A percentile compares a stretch with the other conserved stretches of the same genome.
These are phyloP conservation scores for Temnothorax nylanderi DNA, from an alignment of 1,140 invertebrate species.

Conservation along the genomic window DNA sequence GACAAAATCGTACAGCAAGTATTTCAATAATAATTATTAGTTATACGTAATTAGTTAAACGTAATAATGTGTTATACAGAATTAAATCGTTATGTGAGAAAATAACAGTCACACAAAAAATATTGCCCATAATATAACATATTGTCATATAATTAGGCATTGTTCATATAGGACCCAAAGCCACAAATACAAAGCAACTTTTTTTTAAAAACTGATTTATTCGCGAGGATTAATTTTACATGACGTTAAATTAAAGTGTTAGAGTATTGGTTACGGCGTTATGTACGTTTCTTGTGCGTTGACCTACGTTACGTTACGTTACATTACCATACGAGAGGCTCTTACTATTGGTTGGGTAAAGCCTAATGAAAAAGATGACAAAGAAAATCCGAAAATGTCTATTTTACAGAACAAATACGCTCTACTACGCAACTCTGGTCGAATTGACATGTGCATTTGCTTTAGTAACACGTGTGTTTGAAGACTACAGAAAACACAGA, in stretches of 20 bases:
- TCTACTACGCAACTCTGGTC: conserved; percentile 49
- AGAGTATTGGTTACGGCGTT: too few species aligned
- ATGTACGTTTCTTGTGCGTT: too few species aligned
- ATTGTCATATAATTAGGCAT: not conserved
- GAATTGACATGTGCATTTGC: conserved; percentile 41
- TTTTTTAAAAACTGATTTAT: not conserved
- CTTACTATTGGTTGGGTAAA: too few species aligned
- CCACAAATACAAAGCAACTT: not conserved
- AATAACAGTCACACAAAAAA: not conserved
- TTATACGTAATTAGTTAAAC: not conserved
- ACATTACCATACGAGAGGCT: too few species aligned
- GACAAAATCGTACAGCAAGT: conserved; percentile 60
- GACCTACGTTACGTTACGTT: too few species aligned
- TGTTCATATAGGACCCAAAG: not conserved
- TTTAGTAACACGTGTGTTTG: conserved; percentile 46
- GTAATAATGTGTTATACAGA: not conserved
- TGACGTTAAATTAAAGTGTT: not conserved
- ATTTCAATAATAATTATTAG: not conserved
- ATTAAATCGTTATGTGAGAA: not conserved
- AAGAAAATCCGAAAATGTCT: not conserved
- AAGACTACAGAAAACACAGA: conserved; percentile 28
- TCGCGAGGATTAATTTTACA: not conserved
- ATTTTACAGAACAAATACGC: conserved; percentile 48
- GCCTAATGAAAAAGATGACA: not conserved
- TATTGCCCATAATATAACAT: not conserved